These are phyloP conservation scores for Leptopilina drosophilae DNA, from an alignment of 2,888 invertebrate genomes.

Conservation along the genomic window DNA sequence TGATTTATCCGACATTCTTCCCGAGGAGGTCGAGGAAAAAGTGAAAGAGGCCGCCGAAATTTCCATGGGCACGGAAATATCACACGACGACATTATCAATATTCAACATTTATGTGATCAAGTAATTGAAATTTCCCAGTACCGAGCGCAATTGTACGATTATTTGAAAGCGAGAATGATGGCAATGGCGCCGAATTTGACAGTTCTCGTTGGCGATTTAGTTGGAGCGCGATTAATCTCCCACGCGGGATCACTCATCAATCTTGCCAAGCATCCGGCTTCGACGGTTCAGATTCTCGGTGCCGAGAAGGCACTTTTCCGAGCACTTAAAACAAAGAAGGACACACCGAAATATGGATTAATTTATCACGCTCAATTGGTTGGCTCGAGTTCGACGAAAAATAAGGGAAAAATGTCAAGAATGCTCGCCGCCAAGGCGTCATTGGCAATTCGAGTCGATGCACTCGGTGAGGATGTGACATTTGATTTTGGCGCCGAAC, in stretches of 20 bases:
- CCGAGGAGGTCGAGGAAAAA: constrained; percentile 94
- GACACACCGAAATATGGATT: constrained; percentile 99
- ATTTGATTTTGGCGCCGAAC: constrained; percentile 91
- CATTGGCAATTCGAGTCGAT: constrained; percentile 95
- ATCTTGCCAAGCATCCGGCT: constrained; percentile 97
- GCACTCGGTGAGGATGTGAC: constrained; percentile 94
- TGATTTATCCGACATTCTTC: constrained; percentile 94
- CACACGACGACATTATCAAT: constrained; percentile 95
- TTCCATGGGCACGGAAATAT: constrained; percentile 99
- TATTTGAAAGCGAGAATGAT: constrained; percentile 98
- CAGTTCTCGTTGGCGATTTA: constrained; percentile 94
- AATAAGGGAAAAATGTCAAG: constrained; percentile 97
- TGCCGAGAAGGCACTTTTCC: constrained; percentile 98
- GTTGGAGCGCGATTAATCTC: constrained; percentile 98
- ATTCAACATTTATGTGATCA: constrained; percentile 96
- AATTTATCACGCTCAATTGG: constrained; percentile 96
- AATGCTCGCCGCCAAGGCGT: constrained; percentile 97
- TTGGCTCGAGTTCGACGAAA: constrained; percentile 92
- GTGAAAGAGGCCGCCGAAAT: constrained; percentile 98
- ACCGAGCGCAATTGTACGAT: constrained; percentile 92
- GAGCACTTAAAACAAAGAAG: constrained; percentile 97
- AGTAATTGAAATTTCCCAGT: constrained; percentile 94
- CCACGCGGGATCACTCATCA: constrained; percentile 97
- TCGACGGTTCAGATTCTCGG: constrained; percentile 96
- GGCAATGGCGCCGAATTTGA: constrained; percentile 98